Evolutionary conservation across 2,113 vertebrate species (phyloP).

Genomic region (Helogale parvula): DNA sequence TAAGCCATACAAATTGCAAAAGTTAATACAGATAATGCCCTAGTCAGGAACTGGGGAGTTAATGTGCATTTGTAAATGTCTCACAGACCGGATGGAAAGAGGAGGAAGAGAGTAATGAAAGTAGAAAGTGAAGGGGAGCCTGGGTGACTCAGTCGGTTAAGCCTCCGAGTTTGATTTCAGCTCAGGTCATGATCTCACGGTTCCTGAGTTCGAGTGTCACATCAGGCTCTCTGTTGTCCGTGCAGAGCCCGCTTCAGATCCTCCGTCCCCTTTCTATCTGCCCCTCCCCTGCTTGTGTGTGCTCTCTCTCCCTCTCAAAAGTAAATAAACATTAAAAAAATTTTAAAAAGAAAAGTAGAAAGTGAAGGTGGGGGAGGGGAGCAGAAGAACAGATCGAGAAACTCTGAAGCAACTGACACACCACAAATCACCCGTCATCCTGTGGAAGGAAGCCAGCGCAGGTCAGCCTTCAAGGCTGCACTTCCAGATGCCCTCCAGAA

Average conservation of each 20-base stretch:
- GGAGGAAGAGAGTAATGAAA: background rate
- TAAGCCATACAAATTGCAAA: conserved; percentile 32
- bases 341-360: no score
- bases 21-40: conserved; percentile 51
- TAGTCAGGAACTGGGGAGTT: background rate
- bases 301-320: no score
- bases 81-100: background rate
- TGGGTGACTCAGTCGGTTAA: no score
- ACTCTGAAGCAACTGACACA: background rate
- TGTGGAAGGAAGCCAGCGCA: background rate
- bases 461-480: background rate
- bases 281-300: no score
- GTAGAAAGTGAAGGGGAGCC: background rate
- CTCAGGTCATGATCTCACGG: no score
- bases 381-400: background rate
- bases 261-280: no score
- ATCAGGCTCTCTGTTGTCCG: no score
- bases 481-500: background rate
- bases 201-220: no score
- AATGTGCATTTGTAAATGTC: conserved; percentile 11
- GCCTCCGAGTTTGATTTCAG: no score
- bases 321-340: no score
- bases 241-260: no score
- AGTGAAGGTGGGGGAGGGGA: background rate
- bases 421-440: background rate